Evolutionary conservation across 2,888 invertebrate genomes (phyloP).

Genomic region (Polydrusus pterygomalis): DNA sequence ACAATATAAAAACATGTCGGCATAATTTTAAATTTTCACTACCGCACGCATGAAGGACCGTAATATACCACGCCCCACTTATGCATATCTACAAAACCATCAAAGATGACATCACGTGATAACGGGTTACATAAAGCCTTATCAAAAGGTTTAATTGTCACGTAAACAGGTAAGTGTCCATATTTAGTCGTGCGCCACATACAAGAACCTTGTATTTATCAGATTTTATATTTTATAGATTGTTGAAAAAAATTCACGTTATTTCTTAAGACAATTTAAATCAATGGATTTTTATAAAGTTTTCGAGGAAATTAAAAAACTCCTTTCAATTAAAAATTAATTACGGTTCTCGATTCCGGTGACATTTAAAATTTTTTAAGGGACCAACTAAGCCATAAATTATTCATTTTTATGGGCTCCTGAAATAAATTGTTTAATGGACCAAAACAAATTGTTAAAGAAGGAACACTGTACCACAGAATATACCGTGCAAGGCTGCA

Average conservation of each 20-base stretch:
- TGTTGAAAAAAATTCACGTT: background rate
- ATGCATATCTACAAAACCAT: background rate
- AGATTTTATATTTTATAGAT: conserved; percentile 8
- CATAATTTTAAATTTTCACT: background rate
- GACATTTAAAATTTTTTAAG: background rate
- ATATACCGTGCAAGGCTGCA: too few relatives aligned
- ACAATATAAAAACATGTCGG: background rate
- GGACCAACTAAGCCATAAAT: too few relatives aligned
- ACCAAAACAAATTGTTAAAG: too few relatives aligned
- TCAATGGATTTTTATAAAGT: background rate
- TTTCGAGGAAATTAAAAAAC: background rate
- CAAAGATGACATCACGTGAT: background rate
- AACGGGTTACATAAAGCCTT: conserved; percentile 4
- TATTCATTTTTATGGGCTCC: too few relatives aligned
- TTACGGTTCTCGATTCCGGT: background rate
- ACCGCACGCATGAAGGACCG: background rate
- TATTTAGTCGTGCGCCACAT: background rate
- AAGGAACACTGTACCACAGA: too few relatives aligned
- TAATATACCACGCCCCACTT: background rate
- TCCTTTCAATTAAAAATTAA: background rate
- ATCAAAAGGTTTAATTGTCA: conserved; percentile 1
- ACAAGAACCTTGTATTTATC: background rate
- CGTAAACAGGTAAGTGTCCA: conserved; percentile 4
- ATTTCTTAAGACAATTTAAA: background rate
- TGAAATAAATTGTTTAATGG: too few relatives aligned